Percentiles rank a stretch among this genome's conserved stretches.
Evolutionary conservation across 1,140 invertebrate genomes (phyloP).

Genomic region (Choristoneura fumiferana): DNA sequence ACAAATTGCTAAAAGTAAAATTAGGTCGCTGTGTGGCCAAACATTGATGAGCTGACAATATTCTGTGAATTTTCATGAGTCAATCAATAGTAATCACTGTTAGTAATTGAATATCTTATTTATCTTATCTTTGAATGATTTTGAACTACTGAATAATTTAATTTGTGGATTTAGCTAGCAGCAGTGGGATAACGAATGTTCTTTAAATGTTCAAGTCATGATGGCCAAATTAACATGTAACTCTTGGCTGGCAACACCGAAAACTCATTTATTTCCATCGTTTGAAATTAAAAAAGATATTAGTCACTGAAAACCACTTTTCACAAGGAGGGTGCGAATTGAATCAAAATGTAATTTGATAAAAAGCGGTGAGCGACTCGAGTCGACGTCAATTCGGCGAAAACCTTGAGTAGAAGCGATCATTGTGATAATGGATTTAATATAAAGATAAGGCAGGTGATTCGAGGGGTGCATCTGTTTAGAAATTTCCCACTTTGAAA

Average conservation of each 20-base stretch:
- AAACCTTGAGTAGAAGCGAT: constrained; percentile 25
- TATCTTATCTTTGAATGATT: too few species aligned
- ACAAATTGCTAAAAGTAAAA: too few species aligned
- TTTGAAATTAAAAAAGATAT: constrained; percentile 40
- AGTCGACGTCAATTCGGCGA: constrained; percentile 35
- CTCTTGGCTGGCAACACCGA: neutral
- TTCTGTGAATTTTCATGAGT: too few species aligned
- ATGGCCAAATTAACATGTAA: neutral
- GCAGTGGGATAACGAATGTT: neutral
- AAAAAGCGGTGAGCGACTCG: constrained; percentile 31
- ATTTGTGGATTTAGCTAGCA: too few species aligned
- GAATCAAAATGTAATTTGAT: constrained; percentile 46
- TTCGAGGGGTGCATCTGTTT: constrained; percentile 17
- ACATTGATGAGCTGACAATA: too few species aligned
- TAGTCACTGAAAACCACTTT: constrained; percentile 31
- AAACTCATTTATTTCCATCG: constrained; percentile 30
- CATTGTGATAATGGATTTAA: constrained; percentile 28
- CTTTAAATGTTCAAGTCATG: neutral
- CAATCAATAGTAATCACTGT: too few species aligned
- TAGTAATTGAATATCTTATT: too few species aligned
- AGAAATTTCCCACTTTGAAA: neutral
- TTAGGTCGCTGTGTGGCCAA: too few species aligned
- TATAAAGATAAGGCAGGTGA: constrained; percentile 21
- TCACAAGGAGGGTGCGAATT: constrained; percentile 15
- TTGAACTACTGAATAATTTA: too few species aligned